Evolutionary conservation across 1,140 invertebrate species (phyloP).

Genomic region (Papilio aristodemus): DNA sequence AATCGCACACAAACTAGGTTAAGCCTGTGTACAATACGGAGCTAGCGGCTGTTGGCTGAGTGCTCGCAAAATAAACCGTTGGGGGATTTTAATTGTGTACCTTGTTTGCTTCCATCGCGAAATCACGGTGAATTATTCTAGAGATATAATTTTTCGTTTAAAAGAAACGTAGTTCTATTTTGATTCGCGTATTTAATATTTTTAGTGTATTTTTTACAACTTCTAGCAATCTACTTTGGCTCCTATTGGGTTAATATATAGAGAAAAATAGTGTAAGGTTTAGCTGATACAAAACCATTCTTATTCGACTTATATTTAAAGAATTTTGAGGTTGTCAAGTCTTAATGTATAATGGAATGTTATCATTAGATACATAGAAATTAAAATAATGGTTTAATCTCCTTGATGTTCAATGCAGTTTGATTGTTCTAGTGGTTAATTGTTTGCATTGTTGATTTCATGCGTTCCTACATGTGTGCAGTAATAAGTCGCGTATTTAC

Average conservation of each 20-base stretch:
- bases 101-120: conserved; percentile 1
- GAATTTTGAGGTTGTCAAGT: too few relatives aligned
- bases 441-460: conserved; percentile 9
- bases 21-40: conserved; percentile 25
- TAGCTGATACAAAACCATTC: too few relatives aligned
- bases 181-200: too few relatives aligned
- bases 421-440: background rate
- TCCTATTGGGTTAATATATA: too few relatives aligned
- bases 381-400: conserved; percentile 4
- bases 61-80: background rate
- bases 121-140: background rate
- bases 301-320: too few relatives aligned
- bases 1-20: conserved; percentile 22
- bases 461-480: background rate
- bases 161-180: background rate
- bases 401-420: background rate
- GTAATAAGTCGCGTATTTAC: background rate
- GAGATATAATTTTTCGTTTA: background rate
- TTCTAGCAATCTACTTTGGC: too few relatives aligned
- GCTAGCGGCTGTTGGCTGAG: background rate
- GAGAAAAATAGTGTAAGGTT: too few relatives aligned
- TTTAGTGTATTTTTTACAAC: too few relatives aligned
- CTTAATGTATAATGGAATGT: too few relatives aligned
- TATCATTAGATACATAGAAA: background rate
- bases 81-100: background rate